Base-by-base conservation (phyloP, 2,797 vertebrate genomes). In the Lates japonicus region DNA sequence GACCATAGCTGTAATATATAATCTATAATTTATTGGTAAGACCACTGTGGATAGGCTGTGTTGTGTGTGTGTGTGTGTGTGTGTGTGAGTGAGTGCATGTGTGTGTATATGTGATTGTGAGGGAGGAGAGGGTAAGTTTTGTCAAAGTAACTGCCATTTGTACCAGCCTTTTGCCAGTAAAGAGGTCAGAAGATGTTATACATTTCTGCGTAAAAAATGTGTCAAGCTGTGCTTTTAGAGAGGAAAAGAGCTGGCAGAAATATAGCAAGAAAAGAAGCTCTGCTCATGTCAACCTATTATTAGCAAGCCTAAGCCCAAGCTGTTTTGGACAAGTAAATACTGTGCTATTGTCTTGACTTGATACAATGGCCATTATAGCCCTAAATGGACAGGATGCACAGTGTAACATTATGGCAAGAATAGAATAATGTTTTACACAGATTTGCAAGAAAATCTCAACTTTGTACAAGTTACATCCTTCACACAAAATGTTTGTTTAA, bases 251-350 rank as follows among this genome's bases (percentile, higher is more conserved):
- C 29, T 68, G 65, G 37, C 42, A 74, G 60, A 77, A 52, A 71
- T 37, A 48, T 25, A 25, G 41, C 16, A 14, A 35, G 59, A 76
- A 62, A 76, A 55, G 29, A 74, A 55, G 70, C 72, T 74, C 54
- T 29, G 25, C 51, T 62, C 70, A 68, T 71, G 67, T 76, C 51
- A 77, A 25, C 51, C 78, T 76, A 70, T 84, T 78, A 75, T 67
- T 72, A 77, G 49, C 63, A 46, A 20, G 41, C 13, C 46, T 31
- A 11, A 33, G 16, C 37, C 6, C 52, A 25, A 29, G 16, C 70
- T 41, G 67, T 44, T 78, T 42, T 58, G 49, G 41, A 70, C 62
- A 54, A 76, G 64, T 57, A 64, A 83, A 73, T 58, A 22, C 20
- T 22, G 48, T 14, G 22, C 68, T 55, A 59, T 72, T 87, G 74